A percentile compares a stretch with the other conserved stretches of the same genome.
Conservation (phyloP, 2,113 vertebrate genomes). For the Oryzias javanicus region DNA sequence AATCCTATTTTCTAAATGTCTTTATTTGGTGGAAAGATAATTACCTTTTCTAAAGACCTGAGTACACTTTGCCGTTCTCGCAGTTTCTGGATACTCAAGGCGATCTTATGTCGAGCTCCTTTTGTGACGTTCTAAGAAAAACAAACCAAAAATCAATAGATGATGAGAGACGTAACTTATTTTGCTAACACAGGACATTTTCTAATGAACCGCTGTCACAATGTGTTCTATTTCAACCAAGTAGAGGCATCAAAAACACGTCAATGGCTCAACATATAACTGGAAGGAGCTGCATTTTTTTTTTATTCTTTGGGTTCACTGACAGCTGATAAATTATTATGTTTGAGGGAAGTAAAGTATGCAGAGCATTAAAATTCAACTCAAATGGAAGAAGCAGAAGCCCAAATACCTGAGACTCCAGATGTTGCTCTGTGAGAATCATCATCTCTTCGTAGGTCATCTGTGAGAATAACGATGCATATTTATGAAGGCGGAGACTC, state of each 20-base stretch:
- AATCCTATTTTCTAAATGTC: background rate
- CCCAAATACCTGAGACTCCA: conserved; percentile 88
- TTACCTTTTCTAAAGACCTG: conserved; percentile 91
- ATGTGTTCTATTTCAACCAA: conserved; percentile 59
- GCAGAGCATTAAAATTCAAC: conserved; percentile 30
- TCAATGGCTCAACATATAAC: conserved; percentile 43
- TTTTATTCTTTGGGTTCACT: conserved; percentile 72
- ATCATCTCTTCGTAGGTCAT: conserved; percentile 97
- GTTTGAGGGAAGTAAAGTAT: conserved; percentile 44
- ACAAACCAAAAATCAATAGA: conserved; percentile 15
- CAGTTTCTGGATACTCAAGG: conserved; percentile 93
- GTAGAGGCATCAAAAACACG: conserved; percentile 23
- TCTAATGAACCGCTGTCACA: conserved; percentile 62
- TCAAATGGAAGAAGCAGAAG: conserved; percentile 12
- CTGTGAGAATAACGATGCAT: conserved; percentile 92
- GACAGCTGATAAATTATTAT: conserved; percentile 58
- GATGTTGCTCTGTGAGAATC: conserved; percentile 91
- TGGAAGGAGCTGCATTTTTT: conserved; percentile 40
- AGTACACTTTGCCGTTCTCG: conserved; percentile 88
- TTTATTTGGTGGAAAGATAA: background rate
- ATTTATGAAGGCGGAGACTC: conserved; percentile 94
- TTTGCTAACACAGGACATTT: conserved; percentile 34
- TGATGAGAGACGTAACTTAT: conserved; percentile 24
- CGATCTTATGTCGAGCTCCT: conserved; percentile 93
- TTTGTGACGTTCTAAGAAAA: conserved; percentile 89